Evolutionary conservation across 1,140 invertebrate genomes (phyloP), one percentile per base, ranked within the genome.

Genomic region (Teleopsis dalmanni): DNA sequence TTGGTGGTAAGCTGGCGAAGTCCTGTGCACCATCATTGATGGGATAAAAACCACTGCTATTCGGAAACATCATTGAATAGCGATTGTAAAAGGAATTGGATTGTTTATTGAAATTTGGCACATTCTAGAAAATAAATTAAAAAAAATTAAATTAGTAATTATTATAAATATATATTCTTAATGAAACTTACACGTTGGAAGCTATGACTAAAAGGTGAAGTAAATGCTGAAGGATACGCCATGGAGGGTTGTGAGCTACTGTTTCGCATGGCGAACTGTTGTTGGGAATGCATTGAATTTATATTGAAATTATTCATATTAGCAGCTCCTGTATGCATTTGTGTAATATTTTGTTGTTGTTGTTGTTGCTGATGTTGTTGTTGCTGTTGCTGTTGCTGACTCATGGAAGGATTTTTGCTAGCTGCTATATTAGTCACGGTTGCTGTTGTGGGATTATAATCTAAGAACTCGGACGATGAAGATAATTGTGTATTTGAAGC

Each of bases 401-500:
- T n/a, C 34, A 10, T 7, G 7, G 8, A 18, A 8, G n/a, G 18
- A 36, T 34, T 27, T 14, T 37, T 26, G 41, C 41, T 43, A 14
- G 46, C 26, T 14, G 19, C 27, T 35, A 22, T 48, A 19, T 40
- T 40, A 6, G 16, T 25, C n/a, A 19, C 18, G n/a, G n/a, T 16
- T 19, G 33, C 9, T 31, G 42, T 42, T 40, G 48, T 13, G 52
- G 65, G 62, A 53, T 61, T 62, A 51, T 69, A 66, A 50, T 69
- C 65, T 23, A 69, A 34, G 48, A 69, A 69, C 21, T 69, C 65
- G 3, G 65, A 69, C 21, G 65, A 69, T 11, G 65, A 69, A 18
- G 65, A 69, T 21, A 69, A 21, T 23, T 69, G 65, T 7, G 62
- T 52, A 50, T 58, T 60, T n/a, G 56, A 58, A 11, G 63, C 65